Percentiles rank a stretch among this genome's conserved stretches.
Evolutionary conservation across 2,888 invertebrate species (phyloP).

Genomic region (Drosophila leonis): DNA sequence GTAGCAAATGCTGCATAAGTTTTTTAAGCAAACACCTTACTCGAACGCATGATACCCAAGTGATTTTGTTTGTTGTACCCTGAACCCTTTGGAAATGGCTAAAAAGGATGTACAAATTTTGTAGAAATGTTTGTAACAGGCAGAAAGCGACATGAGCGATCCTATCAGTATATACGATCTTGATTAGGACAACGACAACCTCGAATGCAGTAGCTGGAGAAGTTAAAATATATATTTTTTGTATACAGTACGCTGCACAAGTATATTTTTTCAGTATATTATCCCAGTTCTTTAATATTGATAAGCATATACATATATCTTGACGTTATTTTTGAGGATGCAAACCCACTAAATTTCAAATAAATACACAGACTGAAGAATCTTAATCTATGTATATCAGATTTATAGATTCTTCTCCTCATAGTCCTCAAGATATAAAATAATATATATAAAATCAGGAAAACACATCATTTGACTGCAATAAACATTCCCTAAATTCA

Average conservation of each 20-base stretch:
- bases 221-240: neutral
- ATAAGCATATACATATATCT: neutral
- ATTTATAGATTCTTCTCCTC: neutral
- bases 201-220: neutral
- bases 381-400: neutral
- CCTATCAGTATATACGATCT: neutral
- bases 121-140: neutral
- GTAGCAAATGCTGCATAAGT: constrained; percentile 85
- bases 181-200: neutral
- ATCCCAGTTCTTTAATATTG: neutral
- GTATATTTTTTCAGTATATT: neutral
- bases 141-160: neutral
- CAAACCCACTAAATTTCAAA: neutral
- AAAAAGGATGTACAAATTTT: neutral
- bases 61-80: constrained; percentile 17
- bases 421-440: neutral
- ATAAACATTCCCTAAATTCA: neutral
- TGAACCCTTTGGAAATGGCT: neutral
- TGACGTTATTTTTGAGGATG: neutral
- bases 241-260: neutral
- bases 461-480: neutral
- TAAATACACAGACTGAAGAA: neutral
- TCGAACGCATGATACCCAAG: constrained; percentile 50
- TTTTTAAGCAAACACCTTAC: constrained; percentile 80
- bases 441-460: neutral